Evolutionary conservation across 2,888 invertebrate species (phyloP).

Genomic region (Tenthredo distinguenda): DNA sequence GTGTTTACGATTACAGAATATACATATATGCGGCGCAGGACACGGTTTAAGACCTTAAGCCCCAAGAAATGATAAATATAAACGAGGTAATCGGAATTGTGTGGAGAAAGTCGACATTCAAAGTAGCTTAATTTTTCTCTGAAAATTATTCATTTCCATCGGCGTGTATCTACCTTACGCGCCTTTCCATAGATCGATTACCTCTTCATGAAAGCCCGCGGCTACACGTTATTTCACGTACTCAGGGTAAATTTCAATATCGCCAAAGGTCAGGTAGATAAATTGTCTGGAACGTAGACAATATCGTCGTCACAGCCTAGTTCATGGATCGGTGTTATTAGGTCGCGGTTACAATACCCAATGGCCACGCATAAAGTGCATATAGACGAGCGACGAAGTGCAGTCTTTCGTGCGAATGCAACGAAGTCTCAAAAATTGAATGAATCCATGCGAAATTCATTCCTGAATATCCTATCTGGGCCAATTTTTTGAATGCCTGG

Average conservation of each 20-base stretch:
- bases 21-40: neutral
- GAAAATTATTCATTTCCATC: neutral
- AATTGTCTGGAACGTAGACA: conserved; percentile 37
- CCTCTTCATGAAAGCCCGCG: neutral
- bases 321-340: conserved; percentile 38
- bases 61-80: conserved; percentile 8
- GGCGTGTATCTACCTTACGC: neutral
- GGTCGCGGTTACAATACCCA: conserved; percentile 22
- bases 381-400: neutral
- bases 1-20: conserved; percentile 24
- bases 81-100: conserved; percentile 30
- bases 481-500: neutral
- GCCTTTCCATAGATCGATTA: neutral
- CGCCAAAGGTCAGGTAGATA: conserved; percentile 39
- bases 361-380: conserved; percentile 3
- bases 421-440: conserved; percentile 20
- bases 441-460: neutral
- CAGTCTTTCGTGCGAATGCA: neutral
- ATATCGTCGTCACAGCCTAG: conserved; percentile 48
- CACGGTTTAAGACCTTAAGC: neutral
- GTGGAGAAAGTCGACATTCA: conserved; percentile 30
- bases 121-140: conserved; percentile 3
- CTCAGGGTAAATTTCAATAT: conserved; percentile 4
- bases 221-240: neutral
- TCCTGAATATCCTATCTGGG: neutral